Percentiles rank a stretch among this genome's conserved stretches.
Evolutionary conservation across 2,113 vertebrate genomes (phyloP).

Genomic region (Caloenas nicobarica): DNA sequence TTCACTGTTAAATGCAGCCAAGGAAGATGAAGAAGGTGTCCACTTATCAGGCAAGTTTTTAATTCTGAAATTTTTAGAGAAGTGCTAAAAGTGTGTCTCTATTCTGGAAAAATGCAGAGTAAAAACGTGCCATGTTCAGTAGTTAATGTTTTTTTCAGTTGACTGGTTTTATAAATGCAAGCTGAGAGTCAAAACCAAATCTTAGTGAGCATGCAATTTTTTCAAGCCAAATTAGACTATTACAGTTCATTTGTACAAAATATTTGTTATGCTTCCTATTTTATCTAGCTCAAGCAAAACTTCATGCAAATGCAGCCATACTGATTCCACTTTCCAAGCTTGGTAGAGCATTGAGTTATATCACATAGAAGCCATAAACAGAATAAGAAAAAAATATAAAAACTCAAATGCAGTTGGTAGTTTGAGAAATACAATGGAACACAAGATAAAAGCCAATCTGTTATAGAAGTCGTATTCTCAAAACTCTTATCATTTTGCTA

Average conservation of each 20-base stretch:
- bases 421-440: not conserved
- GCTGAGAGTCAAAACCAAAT: not conserved
- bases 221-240: not conserved
- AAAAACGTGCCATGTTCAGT: not conserved
- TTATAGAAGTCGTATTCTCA: not conserved
- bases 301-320: not conserved
- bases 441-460: not conserved
- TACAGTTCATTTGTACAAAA: not conserved
- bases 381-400: not conserved
- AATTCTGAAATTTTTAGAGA: not conserved
- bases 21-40: constrained; percentile 84
- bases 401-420: not conserved
- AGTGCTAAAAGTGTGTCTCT: not conserved
- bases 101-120: not conserved
- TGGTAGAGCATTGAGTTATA: not conserved
- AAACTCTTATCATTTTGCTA: not conserved
- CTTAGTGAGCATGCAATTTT: not conserved
- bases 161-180: not conserved
- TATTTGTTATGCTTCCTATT: not conserved
- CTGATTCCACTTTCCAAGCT: not conserved
- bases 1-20: constrained; percentile 78
- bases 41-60: constrained; percentile 81
- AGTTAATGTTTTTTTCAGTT: not conserved
- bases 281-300: not conserved
- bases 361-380: not conserved